These are phyloP conservation scores for Drosophila paulistorum DNA, from an alignment of 1,140 invertebrate species.

Conservation along the genomic window DNA sequence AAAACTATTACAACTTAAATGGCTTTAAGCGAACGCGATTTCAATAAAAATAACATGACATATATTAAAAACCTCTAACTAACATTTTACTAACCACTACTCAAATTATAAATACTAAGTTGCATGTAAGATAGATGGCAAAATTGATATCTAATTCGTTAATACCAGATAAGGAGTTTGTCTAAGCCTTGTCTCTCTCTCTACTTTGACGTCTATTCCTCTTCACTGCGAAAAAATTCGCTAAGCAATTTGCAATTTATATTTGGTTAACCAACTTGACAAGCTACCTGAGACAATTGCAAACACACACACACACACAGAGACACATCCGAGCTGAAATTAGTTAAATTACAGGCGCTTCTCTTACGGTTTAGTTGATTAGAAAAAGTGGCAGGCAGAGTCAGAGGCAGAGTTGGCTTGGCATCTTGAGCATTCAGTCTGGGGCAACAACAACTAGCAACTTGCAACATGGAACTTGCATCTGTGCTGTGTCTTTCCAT, in stretches of 20 bases:
- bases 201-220: constrained; percentile 19
- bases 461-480: constrained; percentile 5
- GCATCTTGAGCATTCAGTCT: constrained; percentile 37
- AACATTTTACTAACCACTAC: background rate
- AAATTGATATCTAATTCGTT: background rate
- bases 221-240: constrained; percentile 25
- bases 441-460: background rate
- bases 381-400: constrained; percentile 68
- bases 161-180: background rate
- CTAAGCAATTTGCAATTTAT: constrained; percentile 54
- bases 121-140: background rate
- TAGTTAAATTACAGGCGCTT: constrained; percentile 77
- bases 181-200: background rate
- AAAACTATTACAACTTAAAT: too few species aligned
- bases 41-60: too few species aligned
- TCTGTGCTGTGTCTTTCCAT: constrained; percentile 27
- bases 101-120: background rate
- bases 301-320: constrained; percentile 21
- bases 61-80: background rate
- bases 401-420: constrained; percentile 21
- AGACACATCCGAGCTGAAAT: constrained; percentile 46
- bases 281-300: constrained; percentile 66
- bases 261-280: constrained; percentile 50
- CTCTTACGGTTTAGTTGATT: constrained; percentile 62
- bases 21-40: too few species aligned